Evolutionary conservation across 2,113 vertebrate genomes (phyloP).

Genomic region (Sinocyclocheilus anshuiensis): DNA sequence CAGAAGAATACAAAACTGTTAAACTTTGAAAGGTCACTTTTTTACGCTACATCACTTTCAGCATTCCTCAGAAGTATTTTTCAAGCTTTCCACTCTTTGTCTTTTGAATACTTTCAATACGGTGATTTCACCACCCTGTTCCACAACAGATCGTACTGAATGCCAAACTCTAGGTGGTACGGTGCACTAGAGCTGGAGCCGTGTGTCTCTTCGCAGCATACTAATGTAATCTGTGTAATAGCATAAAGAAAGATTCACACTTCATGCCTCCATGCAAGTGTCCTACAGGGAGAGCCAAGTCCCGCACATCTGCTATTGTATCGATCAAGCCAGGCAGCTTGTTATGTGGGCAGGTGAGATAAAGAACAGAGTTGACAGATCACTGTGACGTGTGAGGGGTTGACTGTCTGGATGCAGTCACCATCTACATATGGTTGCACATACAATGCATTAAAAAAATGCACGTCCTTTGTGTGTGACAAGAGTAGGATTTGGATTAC

Average conservation of each 20-base stretch:
- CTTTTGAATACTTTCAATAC: neutral
- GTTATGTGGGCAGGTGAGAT: slow-evolving; percentile 54
- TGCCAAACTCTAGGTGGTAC: neutral
- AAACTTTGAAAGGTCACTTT: slow-evolving; percentile 21
- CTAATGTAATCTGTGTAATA: slow-evolving; percentile 25
- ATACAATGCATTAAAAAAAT: neutral
- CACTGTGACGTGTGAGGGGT: slow-evolving; percentile 45
- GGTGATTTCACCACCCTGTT: slow-evolving; percentile 11
- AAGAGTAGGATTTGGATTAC: neutral
- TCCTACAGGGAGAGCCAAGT: slow-evolving; percentile 46
- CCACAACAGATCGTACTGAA: slow-evolving; percentile 10
- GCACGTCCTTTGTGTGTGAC: neutral
- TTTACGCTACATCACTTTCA: neutral
- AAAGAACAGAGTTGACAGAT: slow-evolving; percentile 64
- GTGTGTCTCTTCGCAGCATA: slow-evolving; percentile 32
- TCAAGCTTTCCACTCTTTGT: slow-evolving; percentile 17
- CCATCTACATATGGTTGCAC: neutral
- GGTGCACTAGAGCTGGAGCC: neutral
- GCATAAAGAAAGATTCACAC: slow-evolving; percentile 54
- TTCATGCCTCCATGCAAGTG: slow-evolving; percentile 58
- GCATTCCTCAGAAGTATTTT: neutral
- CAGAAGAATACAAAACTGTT: slow-evolving; percentile 4
- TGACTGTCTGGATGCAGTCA: neutral
- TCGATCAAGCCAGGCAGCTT: slow-evolving; percentile 63
- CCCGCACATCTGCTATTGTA: slow-evolving; percentile 56